Evolutionary conservation across 2,888 invertebrate species (phyloP), one percentile per base, ranked within the genome.

Genomic region (Phlogophora meticulosa): DNA sequence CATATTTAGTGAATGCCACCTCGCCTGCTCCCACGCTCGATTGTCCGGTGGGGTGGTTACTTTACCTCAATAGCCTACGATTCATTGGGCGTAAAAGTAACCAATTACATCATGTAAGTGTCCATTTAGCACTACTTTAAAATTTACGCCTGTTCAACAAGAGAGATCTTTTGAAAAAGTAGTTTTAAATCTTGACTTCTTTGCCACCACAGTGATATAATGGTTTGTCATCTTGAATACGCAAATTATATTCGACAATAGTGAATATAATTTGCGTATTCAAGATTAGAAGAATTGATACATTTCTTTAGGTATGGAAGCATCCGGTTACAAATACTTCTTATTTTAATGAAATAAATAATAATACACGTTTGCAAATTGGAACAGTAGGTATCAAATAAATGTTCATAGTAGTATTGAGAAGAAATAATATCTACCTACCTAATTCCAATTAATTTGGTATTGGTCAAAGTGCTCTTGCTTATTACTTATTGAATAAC

Each of bases 1-100:
- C 88, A 94, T 94, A 28, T 28, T 28, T 95, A 93, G 90, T 85
- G 84, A 83, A 88, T 90, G 86, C 92, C 92, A 92, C 93, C 92
- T 88, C 86, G 89, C 77, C 75, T 46, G 91, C 91, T 94, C 94
- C 93, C 94, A 94, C 93, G 93, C 83, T 89, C 88, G 79, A 87
- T 89, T 90, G 90, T 91, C 84, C 85, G 84, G 80, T 82, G 80
- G 89, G 90, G 87, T 89, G 88, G 87, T 85, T 88, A 77, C 83
- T 86, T 83, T 85, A 79, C 84, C 80, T 78, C 78, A 85, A 82
- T 82, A 79, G 76, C 82, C 81, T 72, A 78, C 74, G 69, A 81
- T 76, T 69, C 36, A 68, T 38, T 62, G 65, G 53, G 55, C 63
- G 49, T 68, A 61, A 69, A 72, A 74, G 62, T 64, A 59, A 76